Evolutionary conservation across 2,113 vertebrate genomes (phyloP).

Genomic region (Myodes glareolus): DNA sequence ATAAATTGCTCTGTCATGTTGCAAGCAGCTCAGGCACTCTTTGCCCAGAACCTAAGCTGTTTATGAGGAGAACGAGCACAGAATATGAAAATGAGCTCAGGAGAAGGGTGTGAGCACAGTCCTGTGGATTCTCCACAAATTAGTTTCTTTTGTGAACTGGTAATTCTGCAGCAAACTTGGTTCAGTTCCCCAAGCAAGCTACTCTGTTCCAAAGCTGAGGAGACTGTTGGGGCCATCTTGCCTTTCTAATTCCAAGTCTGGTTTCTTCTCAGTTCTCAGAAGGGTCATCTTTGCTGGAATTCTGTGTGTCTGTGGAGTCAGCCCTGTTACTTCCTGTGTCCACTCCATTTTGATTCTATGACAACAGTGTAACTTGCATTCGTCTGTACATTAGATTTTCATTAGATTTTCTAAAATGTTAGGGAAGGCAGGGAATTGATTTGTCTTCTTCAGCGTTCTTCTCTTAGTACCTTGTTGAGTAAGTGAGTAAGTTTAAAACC

Average conservation of each 20-base stretch:
- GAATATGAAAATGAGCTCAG: neutral
- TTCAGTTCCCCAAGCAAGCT: neutral
- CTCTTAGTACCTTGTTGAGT: neutral
- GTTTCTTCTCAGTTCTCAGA: neutral
- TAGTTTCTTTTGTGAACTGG: neutral
- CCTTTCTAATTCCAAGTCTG: neutral
- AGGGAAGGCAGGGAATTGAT: neutral
- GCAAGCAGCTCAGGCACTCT: neutral
- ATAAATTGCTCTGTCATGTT: neutral
- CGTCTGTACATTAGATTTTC: neutral
- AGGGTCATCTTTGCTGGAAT: neutral
- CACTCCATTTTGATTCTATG: neutral
- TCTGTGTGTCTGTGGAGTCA: fast-evolving
- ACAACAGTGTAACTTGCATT: neutral
- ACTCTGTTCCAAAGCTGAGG: neutral
- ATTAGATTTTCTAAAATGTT: neutral
- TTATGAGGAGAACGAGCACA: neutral
- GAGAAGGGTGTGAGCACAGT: neutral
- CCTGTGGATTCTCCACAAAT: neutral
- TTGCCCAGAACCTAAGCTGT: neutral
- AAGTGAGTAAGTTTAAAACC: neutral
- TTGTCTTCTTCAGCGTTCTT: neutral
- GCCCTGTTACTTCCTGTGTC: neutral
- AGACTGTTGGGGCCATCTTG: neutral
- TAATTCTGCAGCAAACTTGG: neutral